Evolutionary conservation across 2,888 invertebrate genomes (phyloP).

Genomic region (Girardia tigrina): DNA sequence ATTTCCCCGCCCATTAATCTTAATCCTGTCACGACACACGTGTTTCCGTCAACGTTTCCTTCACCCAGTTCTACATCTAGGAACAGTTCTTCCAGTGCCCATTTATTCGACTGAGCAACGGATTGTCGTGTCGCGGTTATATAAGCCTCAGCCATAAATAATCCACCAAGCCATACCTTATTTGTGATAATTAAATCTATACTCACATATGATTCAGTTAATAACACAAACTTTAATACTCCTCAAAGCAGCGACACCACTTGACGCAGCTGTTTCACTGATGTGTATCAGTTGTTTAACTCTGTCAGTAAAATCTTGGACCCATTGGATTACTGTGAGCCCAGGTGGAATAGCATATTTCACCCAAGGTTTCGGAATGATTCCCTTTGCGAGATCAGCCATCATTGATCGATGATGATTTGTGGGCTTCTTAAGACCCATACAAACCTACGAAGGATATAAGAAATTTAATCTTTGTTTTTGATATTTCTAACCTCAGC

Average conservation of each 20-base stretch:
- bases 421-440: constrained; percentile 91
- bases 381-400: constrained; percentile 80
- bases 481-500: constrained; percentile 37
- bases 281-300: constrained; percentile 77
- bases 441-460: constrained; percentile 57
- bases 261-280: constrained; percentile 66
- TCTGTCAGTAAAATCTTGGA: constrained; percentile 85
- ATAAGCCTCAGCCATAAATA: constrained; percentile 94
- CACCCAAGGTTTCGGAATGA: constrained; percentile 79
- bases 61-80: constrained; percentile 54
- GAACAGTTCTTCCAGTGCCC: constrained; percentile 81
- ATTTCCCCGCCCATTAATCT: constrained; percentile 91
- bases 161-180: constrained; percentile 80
- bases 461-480: constrained; percentile 35
- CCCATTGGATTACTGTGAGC: constrained; percentile 86
- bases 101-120: constrained; percentile 66
- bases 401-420: constrained; percentile 91
- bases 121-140: constrained; percentile 96
- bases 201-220: no score
- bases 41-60: constrained; percentile 21
- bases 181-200: no score
- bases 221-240: constrained; percentile 27
- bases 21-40: constrained; percentile 62
- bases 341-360: constrained; percentile 84
- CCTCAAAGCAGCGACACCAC: constrained; percentile 70